Base-by-base conservation (phyloP, 2,113 vertebrate genomes). In the Regulus satrapa region DNA sequence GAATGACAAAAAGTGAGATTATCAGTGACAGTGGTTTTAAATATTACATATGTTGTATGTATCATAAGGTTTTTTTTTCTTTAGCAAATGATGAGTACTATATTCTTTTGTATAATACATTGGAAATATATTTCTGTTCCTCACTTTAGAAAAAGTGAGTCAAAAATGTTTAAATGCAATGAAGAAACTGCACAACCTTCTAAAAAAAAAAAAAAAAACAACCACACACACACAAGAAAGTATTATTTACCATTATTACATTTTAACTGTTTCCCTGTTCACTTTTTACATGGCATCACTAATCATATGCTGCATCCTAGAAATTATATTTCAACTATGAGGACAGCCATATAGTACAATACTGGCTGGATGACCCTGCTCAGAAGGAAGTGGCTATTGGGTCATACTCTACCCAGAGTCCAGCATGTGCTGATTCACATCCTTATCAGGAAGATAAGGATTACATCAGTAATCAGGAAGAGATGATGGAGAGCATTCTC, bases 1-100 rank as follows among this genome's bases (percentile, higher is more conserved):
- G 91, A 94, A 66, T 92, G 91, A 59, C 88, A 95, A 55, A 61
- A 95, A 95, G 79, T 4, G 73, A 94, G 86, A 96, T 90, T 66
- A 94, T 81, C 59, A 41, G 54, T 72, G 97, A 94, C 77, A 97
- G 74, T 21, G 5, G 69, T 91, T 96, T 85, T 87, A 89, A 95
- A 95, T 92, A 96, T 76, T 85, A 85, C 67, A 72, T 43, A 87
- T 67, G 40, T 88, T 92, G 84, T 63, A 58, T 48, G 55, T 51
- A 74, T 63, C 63, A 64, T 48, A 91, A 93, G 31, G 26, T 69
- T 52, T n/a, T 69, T 52, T n/a, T 92, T 49, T 66, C 75, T 85
- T 63, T 49, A 80, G 55, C 48, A 79, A 34, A 36, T 79, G 61
- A 80, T 61, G 25, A 52, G 68, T 71, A 62, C 71, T 89, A 92